Percentiles rank a stretch among this genome's conserved stretches.
These are phyloP conservation scores for Malurus alboscapulatus DNA, from an alignment of 2,113 vertebrate genomes.

Conservation along the genomic window DNA sequence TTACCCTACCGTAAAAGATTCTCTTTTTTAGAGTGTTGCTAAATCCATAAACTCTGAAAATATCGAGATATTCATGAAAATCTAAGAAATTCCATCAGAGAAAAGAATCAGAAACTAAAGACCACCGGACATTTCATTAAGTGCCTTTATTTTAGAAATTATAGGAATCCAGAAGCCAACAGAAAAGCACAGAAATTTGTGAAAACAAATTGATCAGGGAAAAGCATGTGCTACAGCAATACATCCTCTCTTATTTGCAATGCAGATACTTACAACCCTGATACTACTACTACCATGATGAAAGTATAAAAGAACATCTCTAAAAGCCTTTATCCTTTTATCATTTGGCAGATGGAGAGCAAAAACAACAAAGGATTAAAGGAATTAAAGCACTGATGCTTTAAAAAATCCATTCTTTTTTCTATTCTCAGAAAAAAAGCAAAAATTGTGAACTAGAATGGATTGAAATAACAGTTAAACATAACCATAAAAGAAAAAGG, in stretches of 20 bases:
- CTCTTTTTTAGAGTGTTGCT: neutral
- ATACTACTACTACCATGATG: neutral
- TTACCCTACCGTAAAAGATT: neutral
- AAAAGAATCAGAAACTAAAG: neutral
- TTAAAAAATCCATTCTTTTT: neutral
- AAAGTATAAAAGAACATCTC: neutral
- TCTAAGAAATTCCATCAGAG: neutral
- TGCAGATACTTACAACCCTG: neutral
- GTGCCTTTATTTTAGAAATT: neutral
- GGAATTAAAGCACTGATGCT: neutral
- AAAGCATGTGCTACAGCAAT: neutral
- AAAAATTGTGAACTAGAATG: neutral
- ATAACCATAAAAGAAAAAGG: neutral
- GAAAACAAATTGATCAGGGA: neutral
- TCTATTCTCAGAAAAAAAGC: neutral
- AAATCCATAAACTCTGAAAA: neutral
- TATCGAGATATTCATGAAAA: neutral
- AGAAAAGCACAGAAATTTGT: neutral
- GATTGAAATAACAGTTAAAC: neutral
- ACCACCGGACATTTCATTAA: neutral
- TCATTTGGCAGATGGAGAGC: neutral
- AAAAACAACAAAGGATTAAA: slow-evolving; percentile 26
- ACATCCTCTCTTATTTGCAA: neutral
- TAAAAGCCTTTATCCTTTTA: slow-evolving; percentile 7
- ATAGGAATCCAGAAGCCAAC: neutral